Conservation (phyloP, 2,888 invertebrate species). For the Eretmocerus hayati region DNA sequence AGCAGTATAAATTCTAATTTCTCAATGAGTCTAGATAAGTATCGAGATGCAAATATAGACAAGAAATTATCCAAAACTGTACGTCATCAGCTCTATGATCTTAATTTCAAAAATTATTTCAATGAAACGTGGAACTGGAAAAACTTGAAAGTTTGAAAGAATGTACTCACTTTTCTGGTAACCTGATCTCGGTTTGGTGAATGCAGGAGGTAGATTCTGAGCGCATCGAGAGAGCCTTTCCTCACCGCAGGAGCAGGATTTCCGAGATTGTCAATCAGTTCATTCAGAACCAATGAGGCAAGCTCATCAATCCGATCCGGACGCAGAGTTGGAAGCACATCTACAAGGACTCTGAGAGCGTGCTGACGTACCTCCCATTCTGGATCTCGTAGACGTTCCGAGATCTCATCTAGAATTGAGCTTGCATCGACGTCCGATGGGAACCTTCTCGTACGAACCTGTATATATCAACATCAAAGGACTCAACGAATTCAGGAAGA, state of each 20-base stretch:
- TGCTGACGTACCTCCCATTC: slow-evolving; percentile 82
- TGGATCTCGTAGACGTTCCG: slow-evolving; percentile 66
- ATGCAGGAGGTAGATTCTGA: slow-evolving; percentile 65
- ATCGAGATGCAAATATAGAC: too few species aligned
- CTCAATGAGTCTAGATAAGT: too few species aligned
- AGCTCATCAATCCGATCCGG: slow-evolving; percentile 57
- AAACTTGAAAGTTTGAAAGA: not conserved
- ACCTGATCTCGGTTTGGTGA: slow-evolving; percentile 63
- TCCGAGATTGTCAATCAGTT: slow-evolving; percentile 71
- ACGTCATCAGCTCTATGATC: too few species aligned
- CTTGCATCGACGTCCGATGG: slow-evolving; percentile 62
- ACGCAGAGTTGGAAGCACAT: slow-evolving; percentile 66
- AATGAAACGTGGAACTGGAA: too few species aligned
- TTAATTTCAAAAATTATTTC: too few species aligned
- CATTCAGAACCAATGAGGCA: slow-evolving; percentile 57
- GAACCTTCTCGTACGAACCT: slow-evolving; percentile 61
- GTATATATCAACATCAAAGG: too few species aligned
- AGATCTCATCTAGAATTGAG: slow-evolving; percentile 63
- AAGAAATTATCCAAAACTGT: too few species aligned
- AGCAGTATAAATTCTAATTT: too few species aligned
- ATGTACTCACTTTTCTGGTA: slow-evolving; percentile 52
- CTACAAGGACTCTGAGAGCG: slow-evolving; percentile 70
- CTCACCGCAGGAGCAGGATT: slow-evolving; percentile 74
- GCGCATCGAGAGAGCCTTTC: slow-evolving; percentile 70
- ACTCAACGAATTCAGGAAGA: too few species aligned